These are phyloP conservation scores for Leptura quadrifasciata DNA, from an alignment of 2,888 invertebrate genomes.

Conservation along the genomic window DNA sequence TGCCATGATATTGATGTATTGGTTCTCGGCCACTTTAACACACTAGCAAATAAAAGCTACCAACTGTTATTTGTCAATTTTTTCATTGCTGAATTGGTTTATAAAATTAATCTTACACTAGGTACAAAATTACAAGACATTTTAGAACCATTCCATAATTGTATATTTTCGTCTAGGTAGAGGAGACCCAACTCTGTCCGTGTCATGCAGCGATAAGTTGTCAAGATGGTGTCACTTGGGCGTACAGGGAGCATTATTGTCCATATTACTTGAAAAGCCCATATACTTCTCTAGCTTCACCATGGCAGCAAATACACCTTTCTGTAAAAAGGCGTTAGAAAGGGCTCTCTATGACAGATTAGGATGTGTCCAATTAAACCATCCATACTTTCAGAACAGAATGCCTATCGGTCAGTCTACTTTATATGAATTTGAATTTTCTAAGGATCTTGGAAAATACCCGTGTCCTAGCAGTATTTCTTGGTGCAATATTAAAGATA, in stretches of 20 bases:
- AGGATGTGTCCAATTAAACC: conserved; percentile 49
- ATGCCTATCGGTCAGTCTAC: conserved; percentile 69
- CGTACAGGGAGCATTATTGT: conserved; percentile 88
- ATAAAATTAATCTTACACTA: too few relatives aligned
- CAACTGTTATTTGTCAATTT: too few relatives aligned
- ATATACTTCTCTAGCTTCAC: conserved; percentile 83
- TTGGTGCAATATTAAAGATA: conserved; percentile 76
- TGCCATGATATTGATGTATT: too few relatives aligned
- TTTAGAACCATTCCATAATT: not conserved
- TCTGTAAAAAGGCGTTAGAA: conserved; percentile 74
- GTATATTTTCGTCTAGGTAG: conserved; percentile 74
- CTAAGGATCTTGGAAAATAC: conserved; percentile 69
- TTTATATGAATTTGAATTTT: conserved; percentile 71
- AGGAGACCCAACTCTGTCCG: conserved; percentile 90
- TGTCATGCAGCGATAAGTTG: conserved; percentile 96
- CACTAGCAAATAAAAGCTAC: too few relatives aligned
- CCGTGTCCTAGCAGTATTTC: conserved; percentile 79
- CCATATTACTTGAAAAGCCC: conserved; percentile 79
- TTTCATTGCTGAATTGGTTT: too few relatives aligned
- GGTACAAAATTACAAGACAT: not conserved
- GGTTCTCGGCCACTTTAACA: too few relatives aligned
- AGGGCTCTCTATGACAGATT: conserved; percentile 75
- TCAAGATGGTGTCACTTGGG: conserved; percentile 92
- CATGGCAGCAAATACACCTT: conserved; percentile 82
- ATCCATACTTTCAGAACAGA: conserved; percentile 60